Base-by-base conservation (phyloP, 35 echinoderm and acorn worm species). In the Acanthaster planci region DNA sequence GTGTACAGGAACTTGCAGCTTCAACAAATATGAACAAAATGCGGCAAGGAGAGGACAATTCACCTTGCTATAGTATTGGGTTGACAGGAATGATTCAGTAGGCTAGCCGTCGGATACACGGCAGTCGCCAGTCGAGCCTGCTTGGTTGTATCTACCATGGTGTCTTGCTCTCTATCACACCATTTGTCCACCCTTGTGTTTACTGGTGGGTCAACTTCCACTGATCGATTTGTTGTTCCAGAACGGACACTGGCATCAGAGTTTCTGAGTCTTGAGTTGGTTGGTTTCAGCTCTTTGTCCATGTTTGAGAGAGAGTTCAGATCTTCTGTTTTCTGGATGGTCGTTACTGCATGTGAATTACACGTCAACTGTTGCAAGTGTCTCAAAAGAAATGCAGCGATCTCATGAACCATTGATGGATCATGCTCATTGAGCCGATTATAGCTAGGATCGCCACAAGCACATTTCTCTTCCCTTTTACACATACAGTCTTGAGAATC, bases 31-130 rank as follows among this genome's bases (percentile, higher is more conserved):
- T 17, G n/a, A 81, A 19, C 22, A 40, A 81, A 4, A 56, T 56
- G 16, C 54, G 27, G 5, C 5, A 10, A 59, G 9, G 55, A 59
- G 27, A 59, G 4, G 7, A 18, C 19, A 56, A 79, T 34, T 8
- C 31, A 97, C 94, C 94, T 99, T 53, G 86, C 92, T 78, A 94
- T 99, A 36, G 94, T 82, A 83, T 99, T 99, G 21, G 96, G 96
- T 8, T 83, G 60, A 86, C 96, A 99, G 8, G 84, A 60, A 89
- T 99, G 96, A 72, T 99, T 99, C 82, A 99, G 84, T 60, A 99
- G 67, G 58, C 88, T 87, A 21, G 86, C 83, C 4, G 96, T 89
- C 8, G 86, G 89, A 52, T 86, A 99, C 58, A 99, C 88, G 37
- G 96, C 96, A 27, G 91, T 91, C 1, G 92, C 96, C 31, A 99